phyloP scores from a whole-genome alignment of 35 echinoderm and acorn worm species.

The Eucidaris tribuloides region DNA sequence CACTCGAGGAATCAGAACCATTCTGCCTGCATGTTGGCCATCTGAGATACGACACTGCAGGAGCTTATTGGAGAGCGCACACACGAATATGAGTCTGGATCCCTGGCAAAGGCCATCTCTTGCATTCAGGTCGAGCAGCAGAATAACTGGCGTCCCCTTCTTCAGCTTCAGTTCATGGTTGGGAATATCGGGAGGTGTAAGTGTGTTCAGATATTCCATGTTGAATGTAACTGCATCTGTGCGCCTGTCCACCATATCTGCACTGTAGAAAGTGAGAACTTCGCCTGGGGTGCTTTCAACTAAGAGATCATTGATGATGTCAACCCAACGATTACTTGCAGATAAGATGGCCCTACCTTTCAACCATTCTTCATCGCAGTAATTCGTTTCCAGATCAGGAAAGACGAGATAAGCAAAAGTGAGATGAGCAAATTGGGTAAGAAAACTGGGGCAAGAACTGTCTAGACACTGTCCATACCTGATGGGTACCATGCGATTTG shows the following conservation, averaged over 20 bases:
- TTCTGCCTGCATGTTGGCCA: background rate
- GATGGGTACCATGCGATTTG: background rate
- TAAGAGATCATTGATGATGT: background rate
- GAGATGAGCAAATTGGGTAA: background rate
- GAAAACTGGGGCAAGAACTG: background rate
- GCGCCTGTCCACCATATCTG: background rate
- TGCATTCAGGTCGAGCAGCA: background rate
- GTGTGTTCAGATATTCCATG: background rate
- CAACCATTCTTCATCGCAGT: background rate
- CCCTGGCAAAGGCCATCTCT: background rate
- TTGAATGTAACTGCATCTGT: background rate
- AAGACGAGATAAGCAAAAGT: background rate
- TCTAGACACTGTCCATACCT: background rate
- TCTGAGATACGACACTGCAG: background rate
- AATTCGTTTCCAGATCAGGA: background rate
- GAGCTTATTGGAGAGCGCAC: background rate
- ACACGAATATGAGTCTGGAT: background rate
- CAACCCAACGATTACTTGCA: background rate
- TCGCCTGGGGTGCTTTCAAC: background rate
- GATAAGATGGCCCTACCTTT: background rate
- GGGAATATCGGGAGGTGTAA: background rate
- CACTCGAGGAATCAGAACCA: conserved; percentile 6
- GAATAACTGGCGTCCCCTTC: background rate
- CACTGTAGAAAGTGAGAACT: background rate
- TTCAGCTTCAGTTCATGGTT: background rate